Conservation (phyloP, 2,888 invertebrate species). For the Polydrusus cervinus region DNA sequence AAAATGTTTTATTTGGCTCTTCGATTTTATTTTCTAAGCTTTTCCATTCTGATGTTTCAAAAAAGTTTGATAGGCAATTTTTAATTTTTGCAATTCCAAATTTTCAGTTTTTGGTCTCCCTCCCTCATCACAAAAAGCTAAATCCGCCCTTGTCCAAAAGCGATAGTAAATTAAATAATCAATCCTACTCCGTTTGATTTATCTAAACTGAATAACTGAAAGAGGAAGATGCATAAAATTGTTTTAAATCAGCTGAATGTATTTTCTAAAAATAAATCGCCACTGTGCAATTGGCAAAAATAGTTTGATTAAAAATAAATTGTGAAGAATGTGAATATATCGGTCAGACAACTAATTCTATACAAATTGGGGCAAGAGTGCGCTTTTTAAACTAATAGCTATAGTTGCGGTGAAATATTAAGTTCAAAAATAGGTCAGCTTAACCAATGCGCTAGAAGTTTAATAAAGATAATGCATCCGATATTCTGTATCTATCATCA, state of each 20-base stretch:
- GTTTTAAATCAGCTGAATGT: not conserved
- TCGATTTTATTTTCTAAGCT: too few species aligned
- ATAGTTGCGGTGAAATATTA: not conserved
- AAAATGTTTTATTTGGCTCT: too few species aligned
- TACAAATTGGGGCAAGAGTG: not conserved
- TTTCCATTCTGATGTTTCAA: too few species aligned
- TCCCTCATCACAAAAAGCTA: too few species aligned
- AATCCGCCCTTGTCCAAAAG: too few species aligned
- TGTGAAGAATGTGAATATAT: constrained; percentile 16
- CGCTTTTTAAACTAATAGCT: not conserved
- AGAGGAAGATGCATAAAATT: not conserved
- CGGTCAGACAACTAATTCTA: constrained; percentile 18
- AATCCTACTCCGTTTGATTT: too few species aligned
- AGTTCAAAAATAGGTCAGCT: constrained; percentile 16
- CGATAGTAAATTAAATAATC: too few species aligned
- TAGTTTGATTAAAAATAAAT: constrained; percentile 17
- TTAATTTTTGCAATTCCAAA: too few species aligned
- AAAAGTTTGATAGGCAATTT: too few species aligned
- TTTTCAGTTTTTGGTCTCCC: too few species aligned
- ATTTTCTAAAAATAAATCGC: constrained; percentile 8
- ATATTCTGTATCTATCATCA: not conserved
- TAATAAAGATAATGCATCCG: constrained; percentile 30
- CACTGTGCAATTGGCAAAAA: constrained; percentile 4
- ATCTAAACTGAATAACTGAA: not conserved
- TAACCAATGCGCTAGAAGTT: constrained; percentile 8